Base-by-base conservation (phyloP, 2,797 vertebrate genomes). In the Geotrypetes seraphini region DNA sequence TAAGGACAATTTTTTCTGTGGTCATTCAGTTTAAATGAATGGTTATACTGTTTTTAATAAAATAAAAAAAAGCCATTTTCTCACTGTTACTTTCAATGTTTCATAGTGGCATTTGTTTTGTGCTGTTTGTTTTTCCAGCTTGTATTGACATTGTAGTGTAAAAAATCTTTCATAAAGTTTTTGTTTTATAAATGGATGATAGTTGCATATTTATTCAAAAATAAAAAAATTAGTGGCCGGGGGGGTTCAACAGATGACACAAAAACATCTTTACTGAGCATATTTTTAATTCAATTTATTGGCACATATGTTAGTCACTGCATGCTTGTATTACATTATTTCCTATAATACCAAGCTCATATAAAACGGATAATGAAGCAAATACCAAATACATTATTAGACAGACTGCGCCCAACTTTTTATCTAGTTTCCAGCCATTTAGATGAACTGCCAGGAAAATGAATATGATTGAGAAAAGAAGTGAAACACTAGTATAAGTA, bases 341-440 rank as follows among this genome's bases (percentile, higher is more conserved):
- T 41, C 92, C 95, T 59, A 98, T 88, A 63, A 98, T 82, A 44
- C 96, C 95, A 36, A 98, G 74, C 73, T 97, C 95, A 30, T 96
- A 92, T 17, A 97, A 73, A 74, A 97, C 85, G 19, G 92, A 83
- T 49, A 98, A 47, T 12, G 79, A 67, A 42, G 86, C 84, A 52
- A 95, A 92, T 22, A 85, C 47, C 28, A 92, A 43, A 63, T 98
- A 99, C 60, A 87, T 73, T 44, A 79, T n/a, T 22, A 98, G 78
- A 28, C 79, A 91, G 10, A 83, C 61, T 3, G 70, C 19, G 36
- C 96, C 96, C 43, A 98, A 16, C 47, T 90, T 97, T 85, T 79
- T 90, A 79, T 96, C 86, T 65, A 99, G 51, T 59, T 83, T 96
- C 95, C 95, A 97, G 10, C 86, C 77, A 32, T 96, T 97, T 17